Evolutionary conservation across 35 echinoderm and acorn worm species (phyloP).

Genomic region (Holothuria glaberrima): DNA sequence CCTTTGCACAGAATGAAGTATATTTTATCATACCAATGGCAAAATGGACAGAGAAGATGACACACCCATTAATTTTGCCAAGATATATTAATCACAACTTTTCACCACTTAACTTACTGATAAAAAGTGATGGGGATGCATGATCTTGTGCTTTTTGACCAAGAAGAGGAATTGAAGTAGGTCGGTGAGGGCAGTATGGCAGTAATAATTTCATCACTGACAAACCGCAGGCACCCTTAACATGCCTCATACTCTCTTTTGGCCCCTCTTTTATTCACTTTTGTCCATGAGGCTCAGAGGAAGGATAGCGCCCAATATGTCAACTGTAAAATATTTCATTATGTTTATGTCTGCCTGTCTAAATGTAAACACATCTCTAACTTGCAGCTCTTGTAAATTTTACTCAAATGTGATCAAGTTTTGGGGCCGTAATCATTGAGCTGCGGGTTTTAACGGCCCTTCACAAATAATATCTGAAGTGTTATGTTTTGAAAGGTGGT

Average conservation of each 20-base stretch:
- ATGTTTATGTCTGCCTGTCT: conserved; percentile 64
- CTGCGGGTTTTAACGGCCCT: conserved; percentile 54
- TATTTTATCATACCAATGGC: too few species aligned
- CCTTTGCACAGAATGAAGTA: too few species aligned
- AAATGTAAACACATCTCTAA: conserved; percentile 60
- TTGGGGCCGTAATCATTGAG: conserved; percentile 54
- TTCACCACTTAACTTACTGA: too few species aligned
- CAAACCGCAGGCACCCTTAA: conserved; percentile 29
- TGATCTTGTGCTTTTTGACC: too few species aligned
- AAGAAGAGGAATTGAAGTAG: conserved; percentile 30
- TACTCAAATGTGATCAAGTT: conserved; percentile 65
- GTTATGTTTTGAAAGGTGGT: conserved; percentile 46
- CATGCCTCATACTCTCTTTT: conserved; percentile 17
- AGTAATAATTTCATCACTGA: conserved; percentile 22
- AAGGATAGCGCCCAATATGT: conserved; percentile 51
- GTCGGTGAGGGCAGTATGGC: conserved; percentile 43
- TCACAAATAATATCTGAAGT: conserved; percentile 60
- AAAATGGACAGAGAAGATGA: too few species aligned
- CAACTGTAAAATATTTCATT: conserved; percentile 62
- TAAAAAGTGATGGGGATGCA: too few species aligned
- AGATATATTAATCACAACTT: too few species aligned
- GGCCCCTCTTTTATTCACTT: conserved; percentile 64
- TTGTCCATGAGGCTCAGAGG: background rate
- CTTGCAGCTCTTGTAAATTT: conserved; percentile 57
- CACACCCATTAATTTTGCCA: too few species aligned